Evolutionary conservation across 2,113 vertebrate genomes (phyloP), one percentile per base, ranked within the genome.

Genomic region (Enhydra lutris): DNA sequence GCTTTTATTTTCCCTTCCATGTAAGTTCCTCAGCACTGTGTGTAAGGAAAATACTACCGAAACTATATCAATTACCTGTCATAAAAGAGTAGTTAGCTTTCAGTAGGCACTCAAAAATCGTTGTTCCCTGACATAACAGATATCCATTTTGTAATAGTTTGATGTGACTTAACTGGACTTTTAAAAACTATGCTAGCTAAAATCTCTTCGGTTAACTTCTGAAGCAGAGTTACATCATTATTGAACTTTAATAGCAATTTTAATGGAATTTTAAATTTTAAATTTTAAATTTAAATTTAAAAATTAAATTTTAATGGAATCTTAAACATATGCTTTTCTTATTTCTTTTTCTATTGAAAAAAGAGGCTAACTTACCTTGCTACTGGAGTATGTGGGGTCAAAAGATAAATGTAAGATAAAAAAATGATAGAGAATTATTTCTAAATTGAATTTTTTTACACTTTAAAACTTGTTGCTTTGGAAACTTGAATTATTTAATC

Each of bases 381-480:
- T 93, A 89, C 31, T 50, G 11, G 4, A 85, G 24, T 34, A 50
- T 82, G 63, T 34, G 21, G 36, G 6, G 29, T 78, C n/a, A 91
- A 86, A 74, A 55, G 39, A 91, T 74, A 95, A 89, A 83, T 57
- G 10, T n/a, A 83, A 94, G 29, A 52, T 10, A 74, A 79, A 79
- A 79, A 79, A 79, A 79, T 89, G 18, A 21, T 73, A 21, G 8
- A 78, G 26, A 86, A 39, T 50, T 34, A 97, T 69, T 85, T 79
- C 26, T 84, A 87, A 36, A 81, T 10, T 82, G 12, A 29, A 17
- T 73, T 45, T n/a, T 47, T 88, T 82, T 74, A 63, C 23, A 59
- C 18, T 71, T 95, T 89, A 26, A 78, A 89, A 91, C 65, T 85
- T 82, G 26, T 89, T 95, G 42, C n/a, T 86, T 88, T 90, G 73